A percentile compares a stretch with the other conserved stretches of the same genome.
phyloP scores from a whole-genome alignment of 2,888 invertebrate genomes.

The Caenorhabditis sp. region DNA sequence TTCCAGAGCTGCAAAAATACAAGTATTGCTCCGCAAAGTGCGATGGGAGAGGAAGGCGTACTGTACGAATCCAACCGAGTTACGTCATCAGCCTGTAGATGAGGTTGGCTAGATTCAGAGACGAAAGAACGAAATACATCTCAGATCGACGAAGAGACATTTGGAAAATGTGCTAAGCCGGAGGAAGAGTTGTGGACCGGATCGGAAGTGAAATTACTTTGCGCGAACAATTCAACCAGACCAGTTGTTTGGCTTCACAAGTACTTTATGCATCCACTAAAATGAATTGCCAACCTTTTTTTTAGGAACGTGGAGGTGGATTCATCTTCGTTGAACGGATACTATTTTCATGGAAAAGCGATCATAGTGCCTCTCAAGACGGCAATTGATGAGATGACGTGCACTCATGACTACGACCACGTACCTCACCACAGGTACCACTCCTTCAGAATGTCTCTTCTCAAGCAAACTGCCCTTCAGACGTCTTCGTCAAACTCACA shows the following conservation, averaged over 20 bases:
- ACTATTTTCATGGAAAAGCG: constrained; percentile 19
- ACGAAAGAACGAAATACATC: background rate
- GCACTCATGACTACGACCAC: constrained; percentile 40
- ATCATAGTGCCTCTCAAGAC: constrained; percentile 34
- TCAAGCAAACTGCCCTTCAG: too few species aligned
- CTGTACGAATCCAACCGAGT: constrained; percentile 57
- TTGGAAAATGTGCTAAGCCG: constrained; percentile 43
- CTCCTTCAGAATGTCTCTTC: background rate
- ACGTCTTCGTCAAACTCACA: constrained; percentile 31
- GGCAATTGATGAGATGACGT: constrained; percentile 19
- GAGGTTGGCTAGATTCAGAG: constrained; percentile 26
- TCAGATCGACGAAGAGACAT: constrained; percentile 28
- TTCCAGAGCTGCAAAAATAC: constrained; percentile 21
- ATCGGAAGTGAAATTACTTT: constrained; percentile 32
- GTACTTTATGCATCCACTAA: too few species aligned
- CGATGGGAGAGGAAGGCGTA: constrained; percentile 29
- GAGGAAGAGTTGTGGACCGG: constrained; percentile 35
- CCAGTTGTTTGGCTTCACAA: constrained; percentile 49
- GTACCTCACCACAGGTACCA: constrained; percentile 37
- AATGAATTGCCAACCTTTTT: too few species aligned
- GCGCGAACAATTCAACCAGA: constrained; percentile 20
- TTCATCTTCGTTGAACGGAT: constrained; percentile 42
- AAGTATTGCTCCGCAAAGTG: constrained; percentile 25
- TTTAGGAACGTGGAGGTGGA: constrained; percentile 35
- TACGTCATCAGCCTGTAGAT: constrained; percentile 41